Evolutionary conservation across 1,140 invertebrate species (phyloP), one percentile per base, ranked within the genome.

Genomic region (Grapholita molesta): DNA sequence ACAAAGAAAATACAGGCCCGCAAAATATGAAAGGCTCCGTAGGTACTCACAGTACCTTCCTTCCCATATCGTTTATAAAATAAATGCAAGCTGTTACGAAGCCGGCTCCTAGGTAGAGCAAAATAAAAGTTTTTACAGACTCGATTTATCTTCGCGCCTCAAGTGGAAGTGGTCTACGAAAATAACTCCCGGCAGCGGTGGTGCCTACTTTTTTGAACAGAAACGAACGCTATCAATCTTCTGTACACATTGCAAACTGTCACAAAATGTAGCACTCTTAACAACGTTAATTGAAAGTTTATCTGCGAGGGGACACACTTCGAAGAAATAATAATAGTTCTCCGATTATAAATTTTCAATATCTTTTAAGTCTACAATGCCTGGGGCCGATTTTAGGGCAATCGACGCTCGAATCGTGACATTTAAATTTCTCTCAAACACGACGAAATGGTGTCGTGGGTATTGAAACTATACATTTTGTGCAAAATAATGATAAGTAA

Each of bases 31-130:
- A 67, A 67, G 55, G 28, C 55, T 3, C n/a, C 24, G 30, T 42
- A 64, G 12, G 66, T n/a, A 61, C 55, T 24, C 11, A 72, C 70
- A 61, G 64, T 33, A 70, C 11, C 65, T 61, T 28, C 9, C 30
- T n/a, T 55, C 66, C 55, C 70, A 74, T 70, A 78, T 75, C 73
- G 74, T 73, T 78, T 66, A 71, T 68, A 74, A 75, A 82, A 79
- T 79, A 81, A 79, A 76, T 76, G 75, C 75, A 77, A 77, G 77
- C 75, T 76, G 76, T 78, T 76, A 76, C 74, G 66, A 32, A 23
- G 66, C 55, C 68, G 64, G 71, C 66, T 24, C 9, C 65, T 67
- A 52, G 65, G 24, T 38, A 23, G 35, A 11, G 24, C 35, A 65
- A 68, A 68, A 68, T 68, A 68, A 68, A 64, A 64, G 55, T 69